These are phyloP conservation scores for Sebastes reedi DNA, from an alignment of 2,797 vertebrate genomes.

Conservation along the genomic window DNA sequence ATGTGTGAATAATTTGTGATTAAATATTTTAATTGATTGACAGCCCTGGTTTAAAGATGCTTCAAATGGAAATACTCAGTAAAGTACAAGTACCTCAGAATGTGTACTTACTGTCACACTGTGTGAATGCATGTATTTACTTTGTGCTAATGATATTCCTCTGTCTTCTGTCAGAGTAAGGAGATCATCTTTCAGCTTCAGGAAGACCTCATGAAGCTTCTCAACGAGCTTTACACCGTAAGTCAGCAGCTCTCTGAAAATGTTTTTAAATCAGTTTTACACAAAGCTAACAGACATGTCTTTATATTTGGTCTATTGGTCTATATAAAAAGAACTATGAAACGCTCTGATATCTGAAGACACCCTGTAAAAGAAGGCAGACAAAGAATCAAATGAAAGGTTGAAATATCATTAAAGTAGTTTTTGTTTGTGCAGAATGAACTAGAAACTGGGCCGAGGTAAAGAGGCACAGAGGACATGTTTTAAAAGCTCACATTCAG, in stretches of 20 bases:
- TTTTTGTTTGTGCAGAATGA: neutral
- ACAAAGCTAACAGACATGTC: neutral
- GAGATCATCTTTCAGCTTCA: conserved; percentile 98
- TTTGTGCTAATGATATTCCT: neutral
- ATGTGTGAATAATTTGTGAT: too few relatives aligned
- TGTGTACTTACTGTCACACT: too few relatives aligned
- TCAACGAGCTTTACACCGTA: conserved; percentile 98
- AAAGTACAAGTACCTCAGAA: neutral
- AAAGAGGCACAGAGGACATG: too few relatives aligned
- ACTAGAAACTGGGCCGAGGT: neutral
- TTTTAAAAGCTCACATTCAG: neutral
- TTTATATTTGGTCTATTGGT: neutral
- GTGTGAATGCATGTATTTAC: neutral
- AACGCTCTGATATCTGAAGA: neutral
- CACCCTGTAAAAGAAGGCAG: neutral
- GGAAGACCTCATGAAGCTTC: conserved; percentile 99
- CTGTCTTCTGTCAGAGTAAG: conserved; percentile 86
- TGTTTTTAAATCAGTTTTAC: neutral
- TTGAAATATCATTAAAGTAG: neutral
- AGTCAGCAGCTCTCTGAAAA: conserved; percentile 58
- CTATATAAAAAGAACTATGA: neutral
- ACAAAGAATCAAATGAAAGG: neutral
- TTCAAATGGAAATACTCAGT: neutral
- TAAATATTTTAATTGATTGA: too few relatives aligned
- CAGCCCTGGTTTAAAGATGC: too few relatives aligned